phyloP scores from a whole-genome alignment of 2,797 vertebrate species.

The Glyptemys insculpta region DNA sequence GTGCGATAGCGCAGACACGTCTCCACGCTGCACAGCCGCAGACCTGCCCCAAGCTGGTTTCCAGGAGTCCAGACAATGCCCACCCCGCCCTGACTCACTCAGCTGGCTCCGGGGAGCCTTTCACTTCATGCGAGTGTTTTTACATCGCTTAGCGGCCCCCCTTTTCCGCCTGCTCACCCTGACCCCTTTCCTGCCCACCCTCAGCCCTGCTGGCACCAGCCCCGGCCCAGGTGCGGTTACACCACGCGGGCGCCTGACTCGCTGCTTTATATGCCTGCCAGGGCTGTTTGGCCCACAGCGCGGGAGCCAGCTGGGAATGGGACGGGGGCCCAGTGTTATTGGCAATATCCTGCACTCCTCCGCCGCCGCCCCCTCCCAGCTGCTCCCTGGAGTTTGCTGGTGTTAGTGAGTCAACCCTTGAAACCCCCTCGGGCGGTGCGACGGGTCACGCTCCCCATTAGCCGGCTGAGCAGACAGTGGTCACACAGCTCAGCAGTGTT shows the following conservation, averaged over 20 bases:
- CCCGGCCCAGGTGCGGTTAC: background rate
- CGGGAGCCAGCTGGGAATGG: background rate
- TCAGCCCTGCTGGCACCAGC: background rate
- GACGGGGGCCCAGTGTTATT: background rate
- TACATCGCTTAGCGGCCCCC: background rate
- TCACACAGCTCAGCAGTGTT: too few species aligned
- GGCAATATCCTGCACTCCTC: background rate
- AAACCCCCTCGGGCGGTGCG: rapidly evolving
- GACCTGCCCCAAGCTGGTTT: background rate
- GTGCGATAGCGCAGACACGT: background rate
- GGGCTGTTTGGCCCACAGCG: too few species aligned
- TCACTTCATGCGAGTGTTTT: background rate
- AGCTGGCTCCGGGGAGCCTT: background rate
- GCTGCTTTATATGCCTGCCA: background rate
- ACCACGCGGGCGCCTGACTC: background rate
- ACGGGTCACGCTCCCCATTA: too few species aligned
- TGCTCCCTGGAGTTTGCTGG: background rate
- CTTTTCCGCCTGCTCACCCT: background rate
- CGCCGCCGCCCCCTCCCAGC: background rate
- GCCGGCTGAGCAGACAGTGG: too few species aligned
- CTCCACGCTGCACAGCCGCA: background rate
- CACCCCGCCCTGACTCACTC: background rate
- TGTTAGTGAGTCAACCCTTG: background rate
- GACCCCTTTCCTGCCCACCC: background rate
- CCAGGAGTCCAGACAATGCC: background rate